Conservation (phyloP, 1,140 invertebrate species). For the Macrotrachela quadricornifera region DNA sequence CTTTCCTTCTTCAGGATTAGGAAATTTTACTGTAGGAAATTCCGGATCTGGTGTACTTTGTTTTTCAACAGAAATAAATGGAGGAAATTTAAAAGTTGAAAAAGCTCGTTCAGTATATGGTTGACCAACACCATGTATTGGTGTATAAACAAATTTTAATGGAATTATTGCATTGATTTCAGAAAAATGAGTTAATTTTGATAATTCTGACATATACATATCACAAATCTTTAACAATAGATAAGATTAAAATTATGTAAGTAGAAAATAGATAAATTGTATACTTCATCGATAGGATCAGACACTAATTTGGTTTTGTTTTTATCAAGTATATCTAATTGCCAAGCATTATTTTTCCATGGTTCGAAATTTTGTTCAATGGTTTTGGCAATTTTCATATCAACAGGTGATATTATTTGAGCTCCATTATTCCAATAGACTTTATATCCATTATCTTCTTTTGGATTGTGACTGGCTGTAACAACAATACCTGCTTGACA, state of each 20-base stretch:
- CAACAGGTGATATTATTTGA: slow-evolving; percentile 82
- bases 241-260: slow-evolving; percentile 4
- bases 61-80: slow-evolving; percentile 52
- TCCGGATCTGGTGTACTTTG: slow-evolving; percentile 68
- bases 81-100: slow-evolving; percentile 47
- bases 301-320: slow-evolving; percentile 16
- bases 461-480: slow-evolving; percentile 95
- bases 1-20: slow-evolving; percentile 59
- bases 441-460: slow-evolving; percentile 97
- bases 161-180: slow-evolving; percentile 35
- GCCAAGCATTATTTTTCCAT: slow-evolving; percentile 40
- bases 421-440: slow-evolving; percentile 77
- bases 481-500: slow-evolving; percentile 71
- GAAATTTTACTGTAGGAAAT: slow-evolving; percentile 85
- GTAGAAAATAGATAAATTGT: slow-evolving; percentile 15
- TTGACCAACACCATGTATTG: slow-evolving; percentile 92
- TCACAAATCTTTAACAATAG: slow-evolving; percentile 19
- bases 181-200: no score
- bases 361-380: slow-evolving; percentile 59
- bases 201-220: no score
- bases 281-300: slow-evolving; percentile 37
- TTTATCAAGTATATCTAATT: slow-evolving; percentile 25
- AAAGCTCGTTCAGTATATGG: slow-evolving; percentile 54
- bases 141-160: slow-evolving; percentile 63
- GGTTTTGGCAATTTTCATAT: slow-evolving; percentile 55